Base-by-base conservation (phyloP, 2,797 vertebrate genomes). In the Acanthiza pusilla region DNA sequence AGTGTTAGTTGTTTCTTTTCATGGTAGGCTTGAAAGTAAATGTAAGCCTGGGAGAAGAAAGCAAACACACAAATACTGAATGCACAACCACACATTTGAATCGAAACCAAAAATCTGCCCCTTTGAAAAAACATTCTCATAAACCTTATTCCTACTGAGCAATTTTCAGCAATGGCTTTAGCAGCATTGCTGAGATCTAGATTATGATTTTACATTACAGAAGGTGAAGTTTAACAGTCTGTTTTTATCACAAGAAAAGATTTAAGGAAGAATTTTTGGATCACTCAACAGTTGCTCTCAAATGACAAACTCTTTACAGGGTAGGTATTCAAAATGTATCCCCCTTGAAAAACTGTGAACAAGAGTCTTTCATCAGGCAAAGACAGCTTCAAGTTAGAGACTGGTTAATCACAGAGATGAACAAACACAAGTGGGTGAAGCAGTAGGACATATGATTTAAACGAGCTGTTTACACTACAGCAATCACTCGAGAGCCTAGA, bases 1-100 rank as follows among this genome's bases (percentile, higher is more conserved):
- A 83, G 76, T 6, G 47, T 65, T 92, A 86, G 87, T 43, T 75
- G 36, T 50, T 96, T 83, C 87, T 95, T 96, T 96, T 72, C 47
- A 62, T 9, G 7, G 73, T 48, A 85, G 40, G 54, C 48, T 93
- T 96, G 40, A 87, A 84, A 93, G 77, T 83, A 91, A 78, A 91
- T 51, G 47, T 22, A 86, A 70, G 70, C 73, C 54, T 80, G 79
- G 66, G 73, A 93, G 51, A 81, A 89, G 82, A 76, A 92, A 85
- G 45, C 38, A 89, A 89, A 89, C 72, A 80, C n/a, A 57, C 50
- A 89, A 89, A 87, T 70, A 83, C 65, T 72, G 62, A 93, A 93
- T 73, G 32, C 53, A 94, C 73, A 91, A 95, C 42, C 32, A 68
- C 34, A 27, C 74, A 78, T 70, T 48, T 94, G 70, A 86, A 85